Conservation (phyloP, 1,140 invertebrate species). For the Neodiprion lecontei region DNA sequence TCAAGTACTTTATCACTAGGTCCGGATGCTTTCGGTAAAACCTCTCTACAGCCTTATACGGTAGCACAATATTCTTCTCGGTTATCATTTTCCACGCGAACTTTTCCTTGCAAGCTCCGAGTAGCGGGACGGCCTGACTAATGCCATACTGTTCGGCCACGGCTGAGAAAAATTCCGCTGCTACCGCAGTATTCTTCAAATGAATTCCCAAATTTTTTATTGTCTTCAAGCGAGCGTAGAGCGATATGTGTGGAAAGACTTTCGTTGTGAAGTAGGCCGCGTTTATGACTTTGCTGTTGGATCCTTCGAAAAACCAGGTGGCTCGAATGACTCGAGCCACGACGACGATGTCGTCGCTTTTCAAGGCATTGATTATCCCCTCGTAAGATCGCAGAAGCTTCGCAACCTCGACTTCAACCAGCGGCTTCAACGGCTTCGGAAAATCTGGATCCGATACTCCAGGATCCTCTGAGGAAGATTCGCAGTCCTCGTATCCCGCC, state of each 20-base stretch:
- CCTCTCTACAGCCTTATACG: constrained; percentile 20
- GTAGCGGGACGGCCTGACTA: constrained; percentile 31
- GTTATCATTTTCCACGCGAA: constrained; percentile 28
- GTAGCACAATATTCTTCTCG: constrained; percentile 26
- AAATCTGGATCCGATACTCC: constrained; percentile 17
- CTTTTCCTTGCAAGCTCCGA: constrained; percentile 36
- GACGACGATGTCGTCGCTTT: constrained; percentile 38
- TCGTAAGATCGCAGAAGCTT: constrained; percentile 28
- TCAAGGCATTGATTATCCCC: constrained; percentile 38
- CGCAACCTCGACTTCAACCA: constrained; percentile 36
- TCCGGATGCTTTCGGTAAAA: constrained; percentile 40
- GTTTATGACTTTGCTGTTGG: constrained; percentile 29
- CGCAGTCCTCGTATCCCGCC: not conserved
- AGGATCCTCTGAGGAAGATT: not conserved
- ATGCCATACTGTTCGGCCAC: constrained; percentile 29
- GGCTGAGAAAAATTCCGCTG: constrained; percentile 35
- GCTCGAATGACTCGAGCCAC: constrained; percentile 42
- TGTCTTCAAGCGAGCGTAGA: constrained; percentile 38
- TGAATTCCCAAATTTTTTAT: constrained; percentile 33
- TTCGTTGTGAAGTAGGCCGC: constrained; percentile 36
- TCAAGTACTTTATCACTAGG: constrained; percentile 43
- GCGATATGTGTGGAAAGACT: constrained; percentile 37
- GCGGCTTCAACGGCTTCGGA: constrained; percentile 28
- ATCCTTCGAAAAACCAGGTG: constrained; percentile 38
- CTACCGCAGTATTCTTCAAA: constrained; percentile 28